Conservation (phyloP, 1,140 invertebrate species). For the Megalopta genalis region DNA sequence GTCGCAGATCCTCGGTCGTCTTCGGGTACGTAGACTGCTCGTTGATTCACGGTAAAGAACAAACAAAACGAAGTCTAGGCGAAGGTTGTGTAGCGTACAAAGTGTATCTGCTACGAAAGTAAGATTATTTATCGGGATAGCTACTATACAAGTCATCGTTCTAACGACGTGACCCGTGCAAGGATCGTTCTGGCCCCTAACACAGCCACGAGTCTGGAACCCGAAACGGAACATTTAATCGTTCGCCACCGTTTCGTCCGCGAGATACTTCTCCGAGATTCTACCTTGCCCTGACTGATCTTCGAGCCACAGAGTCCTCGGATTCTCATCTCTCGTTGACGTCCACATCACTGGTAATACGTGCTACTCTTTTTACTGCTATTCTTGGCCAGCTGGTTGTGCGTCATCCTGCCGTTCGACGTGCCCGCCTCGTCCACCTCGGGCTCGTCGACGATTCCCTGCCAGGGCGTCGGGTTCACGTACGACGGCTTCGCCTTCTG, state of each 20-base stretch:
- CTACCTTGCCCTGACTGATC: conserved; percentile 7
- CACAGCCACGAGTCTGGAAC: background rate
- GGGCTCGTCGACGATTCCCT: conserved; percentile 55
- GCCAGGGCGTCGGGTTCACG: conserved; percentile 75
- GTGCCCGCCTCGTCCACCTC: conserved; percentile 48
- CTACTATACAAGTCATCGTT: background rate
- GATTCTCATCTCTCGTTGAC: conserved; percentile 7
- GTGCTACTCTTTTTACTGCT: conserved; percentile 41
- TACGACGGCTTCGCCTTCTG: conserved; percentile 74
- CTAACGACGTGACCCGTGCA: background rate
- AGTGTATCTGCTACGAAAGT: conserved; percentile 23
- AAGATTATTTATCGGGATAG: conserved; percentile 11
- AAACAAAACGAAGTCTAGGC: background rate
- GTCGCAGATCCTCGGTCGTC: background rate
- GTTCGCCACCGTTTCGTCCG: background rate
- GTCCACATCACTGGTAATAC: conserved; percentile 42
- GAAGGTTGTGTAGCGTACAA: conserved; percentile 20
- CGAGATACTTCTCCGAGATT: background rate
- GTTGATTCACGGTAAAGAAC: background rate
- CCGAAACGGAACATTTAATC: background rate
- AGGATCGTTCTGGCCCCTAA: background rate
- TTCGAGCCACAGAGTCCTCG: background rate
- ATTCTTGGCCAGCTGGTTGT: conserved; percentile 29
- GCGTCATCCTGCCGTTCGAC: conserved; percentile 19
- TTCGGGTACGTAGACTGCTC: background rate